Percentiles rank a stretch among this genome's conserved stretches.
These are phyloP conservation scores for Anguilla rostrata DNA, from an alignment of 2,113 vertebrate genomes.

Conservation along the genomic window DNA sequence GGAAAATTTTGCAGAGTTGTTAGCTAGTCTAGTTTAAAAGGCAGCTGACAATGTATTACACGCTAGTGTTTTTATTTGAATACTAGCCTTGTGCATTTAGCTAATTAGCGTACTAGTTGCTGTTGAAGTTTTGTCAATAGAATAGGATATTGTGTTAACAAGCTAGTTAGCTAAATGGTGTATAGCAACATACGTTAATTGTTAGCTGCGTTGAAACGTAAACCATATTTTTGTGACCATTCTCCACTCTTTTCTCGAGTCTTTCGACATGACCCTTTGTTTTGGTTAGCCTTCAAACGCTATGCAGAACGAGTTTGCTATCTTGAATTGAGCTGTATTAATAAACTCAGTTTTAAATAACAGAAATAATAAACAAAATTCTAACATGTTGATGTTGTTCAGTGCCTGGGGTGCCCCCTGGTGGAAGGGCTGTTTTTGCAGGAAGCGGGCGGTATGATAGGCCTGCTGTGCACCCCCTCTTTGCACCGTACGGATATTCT, in stretches of 20 bases:
- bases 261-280: too few relatives aligned
- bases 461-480: constrained; percentile 78
- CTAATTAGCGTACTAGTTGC: background rate
- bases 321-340: too few relatives aligned
- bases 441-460: constrained; percentile 68
- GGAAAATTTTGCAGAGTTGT: too few relatives aligned
- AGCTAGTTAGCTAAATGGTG: background rate
- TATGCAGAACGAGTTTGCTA: too few relatives aligned
- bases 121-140: background rate
- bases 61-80: background rate
- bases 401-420: constrained; percentile 73
- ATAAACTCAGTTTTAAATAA: too few relatives aligned
- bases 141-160: background rate
- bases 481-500: constrained; percentile 76
- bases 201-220: too few relatives aligned
- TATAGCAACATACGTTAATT: background rate
- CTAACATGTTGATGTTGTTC: background rate
- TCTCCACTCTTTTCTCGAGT: too few relatives aligned
- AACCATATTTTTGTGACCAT: too few relatives aligned
- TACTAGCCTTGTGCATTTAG: background rate
- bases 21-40: background rate
- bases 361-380: background rate
- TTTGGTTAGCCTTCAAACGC: too few relatives aligned
- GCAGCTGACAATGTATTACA: background rate
- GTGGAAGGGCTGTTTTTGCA: constrained; percentile 73